A percentile compares a stretch with the other conserved stretches of the same genome.
Evolutionary conservation across 1,140 invertebrate species (phyloP).

Genomic region (Metaphire vulgaris): DNA sequence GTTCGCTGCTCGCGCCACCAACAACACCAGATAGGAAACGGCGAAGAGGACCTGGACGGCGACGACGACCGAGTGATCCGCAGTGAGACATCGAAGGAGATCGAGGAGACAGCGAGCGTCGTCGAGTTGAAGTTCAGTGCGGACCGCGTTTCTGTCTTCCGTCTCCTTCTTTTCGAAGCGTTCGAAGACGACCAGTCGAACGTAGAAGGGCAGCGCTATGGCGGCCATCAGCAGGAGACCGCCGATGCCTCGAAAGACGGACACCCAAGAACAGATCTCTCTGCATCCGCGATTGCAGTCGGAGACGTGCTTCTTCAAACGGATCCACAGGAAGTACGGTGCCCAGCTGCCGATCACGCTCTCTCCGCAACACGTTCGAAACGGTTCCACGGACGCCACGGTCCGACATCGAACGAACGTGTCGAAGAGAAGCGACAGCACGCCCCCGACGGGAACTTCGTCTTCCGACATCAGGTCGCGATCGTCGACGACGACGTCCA

Average conservation of each 20-base stretch:
- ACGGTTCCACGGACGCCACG: slow-evolving; percentile 18
- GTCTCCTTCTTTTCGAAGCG: slow-evolving; percentile 53
- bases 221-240: neutral
- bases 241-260: slow-evolving; percentile 3
- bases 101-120: neutral
- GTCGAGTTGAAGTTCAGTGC: slow-evolving; percentile 11
- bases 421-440: slow-evolving; percentile 16
- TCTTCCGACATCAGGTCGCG: slow-evolving; percentile 24
- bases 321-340: slow-evolving; percentile 21
- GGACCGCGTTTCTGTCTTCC: neutral
- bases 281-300: slow-evolving; percentile 6
- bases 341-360: slow-evolving; percentile 26
- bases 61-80: no score
- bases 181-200: slow-evolving; percentile 23
- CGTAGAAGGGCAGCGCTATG: slow-evolving; percentile 21
- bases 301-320: slow-evolving; percentile 12
- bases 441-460: slow-evolving; percentile 17
- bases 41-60: no score
- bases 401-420: slow-evolving; percentile 23
- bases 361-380: slow-evolving; percentile 24
- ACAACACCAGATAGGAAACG: slow-evolving; percentile 26
- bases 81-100: slow-evolving; percentile 13
- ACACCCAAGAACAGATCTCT: slow-evolving; percentile 9
- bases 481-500: slow-evolving; percentile 27
- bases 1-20: slow-evolving; percentile 12